phyloP scores from a whole-genome alignment of 2,113 vertebrate species.

The Salminus brasiliensis region DNA sequence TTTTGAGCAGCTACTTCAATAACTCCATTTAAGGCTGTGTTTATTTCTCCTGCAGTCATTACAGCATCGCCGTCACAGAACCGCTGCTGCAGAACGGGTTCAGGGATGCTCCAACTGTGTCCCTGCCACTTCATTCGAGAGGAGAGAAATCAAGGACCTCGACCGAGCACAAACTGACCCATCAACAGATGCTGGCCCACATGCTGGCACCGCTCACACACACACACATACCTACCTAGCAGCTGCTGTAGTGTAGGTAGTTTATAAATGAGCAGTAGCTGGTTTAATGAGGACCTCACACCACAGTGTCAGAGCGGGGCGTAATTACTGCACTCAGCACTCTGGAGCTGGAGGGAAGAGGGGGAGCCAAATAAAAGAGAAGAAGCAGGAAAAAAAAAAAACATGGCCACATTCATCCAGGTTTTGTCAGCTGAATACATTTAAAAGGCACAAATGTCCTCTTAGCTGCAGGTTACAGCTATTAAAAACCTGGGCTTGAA shows the following conservation, averaged over 20 bases:
- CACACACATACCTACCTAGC: not conserved
- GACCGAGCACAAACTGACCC: slow-evolving; percentile 11
- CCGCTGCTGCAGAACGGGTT: too few relatives aligned
- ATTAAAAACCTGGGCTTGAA: slow-evolving; percentile 40
- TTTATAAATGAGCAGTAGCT: slow-evolving; percentile 42
- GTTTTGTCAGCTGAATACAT: slow-evolving; percentile 46
- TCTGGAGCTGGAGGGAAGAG: slow-evolving; percentile 15
- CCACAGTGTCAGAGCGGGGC: slow-evolving; percentile 21
- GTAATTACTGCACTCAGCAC: slow-evolving; percentile 48
- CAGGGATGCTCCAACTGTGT: not conserved
- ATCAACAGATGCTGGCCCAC: slow-evolving; percentile 20
- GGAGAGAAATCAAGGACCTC: not conserved
- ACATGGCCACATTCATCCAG: slow-evolving; percentile 35
- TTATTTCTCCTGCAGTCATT: too few relatives aligned
- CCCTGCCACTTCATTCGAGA: not conserved
- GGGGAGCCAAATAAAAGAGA: too few relatives aligned
- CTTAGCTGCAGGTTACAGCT: slow-evolving; percentile 43
- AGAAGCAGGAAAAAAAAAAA: not conserved
- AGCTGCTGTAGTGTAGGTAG: slow-evolving; percentile 28
- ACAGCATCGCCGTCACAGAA: too few relatives aligned
- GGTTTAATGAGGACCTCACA: slow-evolving; percentile 47
- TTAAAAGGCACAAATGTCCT: slow-evolving; percentile 42
- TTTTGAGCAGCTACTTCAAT: too few relatives aligned
- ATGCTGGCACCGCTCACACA: not conserved
- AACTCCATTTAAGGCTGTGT: too few relatives aligned